Evolutionary conservation across 92 coral and sea anemone species (phyloP).

Genomic region (Actinostola sp.): DNA sequence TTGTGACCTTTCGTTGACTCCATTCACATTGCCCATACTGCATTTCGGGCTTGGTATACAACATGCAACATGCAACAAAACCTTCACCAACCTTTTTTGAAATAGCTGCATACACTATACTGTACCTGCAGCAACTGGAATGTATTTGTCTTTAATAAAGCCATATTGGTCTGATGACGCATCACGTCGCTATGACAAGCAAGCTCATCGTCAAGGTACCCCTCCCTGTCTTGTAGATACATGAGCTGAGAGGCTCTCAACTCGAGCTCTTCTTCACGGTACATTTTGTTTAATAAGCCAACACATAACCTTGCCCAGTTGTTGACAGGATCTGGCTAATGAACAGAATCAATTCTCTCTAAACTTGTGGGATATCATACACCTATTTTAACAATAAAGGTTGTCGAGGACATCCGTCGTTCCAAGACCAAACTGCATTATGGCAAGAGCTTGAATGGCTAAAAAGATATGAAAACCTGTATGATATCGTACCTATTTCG

Average conservation of each 20-base stretch:
- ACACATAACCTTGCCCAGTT: slow-evolving; percentile 75
- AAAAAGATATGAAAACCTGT: no score
- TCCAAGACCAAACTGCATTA: no score
- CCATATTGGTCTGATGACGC: slow-evolving; percentile 51
- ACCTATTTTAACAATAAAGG: no score
- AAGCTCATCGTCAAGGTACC: slow-evolving; percentile 76
- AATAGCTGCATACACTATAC: background rate
- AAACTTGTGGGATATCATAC: no score
- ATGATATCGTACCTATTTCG: no score
- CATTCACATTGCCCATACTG: no score
- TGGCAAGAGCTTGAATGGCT: background rate
- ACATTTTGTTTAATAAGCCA: slow-evolving; percentile 80
- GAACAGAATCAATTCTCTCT: background rate
- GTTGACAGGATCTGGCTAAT: slow-evolving; percentile 59
- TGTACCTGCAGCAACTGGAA: slow-evolving; percentile 63
- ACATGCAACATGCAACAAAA: no score
- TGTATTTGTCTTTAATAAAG: slow-evolving; percentile 49
- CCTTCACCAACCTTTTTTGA: no score
- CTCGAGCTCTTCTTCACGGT: slow-evolving; percentile 71
- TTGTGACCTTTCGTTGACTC: no score
- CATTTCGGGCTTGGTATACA: no score
- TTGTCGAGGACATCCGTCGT: no score
- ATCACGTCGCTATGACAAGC: slow-evolving; percentile 55
- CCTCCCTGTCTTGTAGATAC: slow-evolving; percentile 78
- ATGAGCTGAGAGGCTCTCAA: slow-evolving; percentile 73